Evolutionary conservation across 2,113 vertebrate species (phyloP).

Genomic region (Choloepus hoffmanni): DNA sequence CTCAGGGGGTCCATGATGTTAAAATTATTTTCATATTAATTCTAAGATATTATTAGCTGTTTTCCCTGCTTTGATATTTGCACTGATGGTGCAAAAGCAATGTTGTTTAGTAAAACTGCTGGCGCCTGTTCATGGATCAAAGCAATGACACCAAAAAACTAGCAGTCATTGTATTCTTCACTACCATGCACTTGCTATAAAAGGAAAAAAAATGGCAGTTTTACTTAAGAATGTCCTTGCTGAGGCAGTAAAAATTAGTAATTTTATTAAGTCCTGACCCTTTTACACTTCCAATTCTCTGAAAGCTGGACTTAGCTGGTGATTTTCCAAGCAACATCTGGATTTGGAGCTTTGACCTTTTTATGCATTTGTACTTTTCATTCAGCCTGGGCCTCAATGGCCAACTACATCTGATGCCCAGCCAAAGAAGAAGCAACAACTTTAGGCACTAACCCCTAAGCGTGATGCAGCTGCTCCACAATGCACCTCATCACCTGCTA

Average conservation of each 20-base stretch:
- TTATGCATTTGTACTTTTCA: neutral
- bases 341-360: neutral
- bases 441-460: neutral
- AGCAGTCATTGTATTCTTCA: neutral
- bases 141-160: neutral
- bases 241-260: neutral
- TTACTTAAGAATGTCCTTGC: neutral
- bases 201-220: neutral
- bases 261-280: neutral
- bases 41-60: neutral
- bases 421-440: neutral
- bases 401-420: neutral
- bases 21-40: constrained; percentile 4
- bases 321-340: neutral
- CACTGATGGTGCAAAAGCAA: neutral
- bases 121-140: neutral
- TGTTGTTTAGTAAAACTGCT: neutral
- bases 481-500: neutral
- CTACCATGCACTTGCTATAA: neutral
- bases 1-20: neutral
- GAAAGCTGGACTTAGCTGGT: neutral
- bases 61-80: neutral
- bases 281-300: neutral
- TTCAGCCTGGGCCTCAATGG: neutral
- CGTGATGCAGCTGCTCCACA: neutral